Evolutionary conservation across 2,797 vertebrate genomes (phyloP).

Genomic region (Chiloscyllium punctatum): DNA sequence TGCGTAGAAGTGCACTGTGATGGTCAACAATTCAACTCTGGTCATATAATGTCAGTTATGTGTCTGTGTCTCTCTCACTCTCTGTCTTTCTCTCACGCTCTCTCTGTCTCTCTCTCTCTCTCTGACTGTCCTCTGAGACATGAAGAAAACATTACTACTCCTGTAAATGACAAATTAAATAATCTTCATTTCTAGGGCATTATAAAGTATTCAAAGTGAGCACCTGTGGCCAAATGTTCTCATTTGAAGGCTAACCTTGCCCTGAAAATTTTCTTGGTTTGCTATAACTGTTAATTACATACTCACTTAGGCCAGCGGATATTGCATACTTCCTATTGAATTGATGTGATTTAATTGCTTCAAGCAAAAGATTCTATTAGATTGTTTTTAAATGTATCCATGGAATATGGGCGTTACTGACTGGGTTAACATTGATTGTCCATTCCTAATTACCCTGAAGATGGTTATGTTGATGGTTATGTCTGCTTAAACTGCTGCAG

Average conservation of each 20-base stretch:
- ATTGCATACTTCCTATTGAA: neutral
- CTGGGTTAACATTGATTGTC: too few species aligned
- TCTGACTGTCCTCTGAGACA: neutral
- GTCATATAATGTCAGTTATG: neutral
- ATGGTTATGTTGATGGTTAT: too few species aligned
- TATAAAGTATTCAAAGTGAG: neutral
- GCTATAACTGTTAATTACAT: neutral
- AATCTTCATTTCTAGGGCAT: neutral
- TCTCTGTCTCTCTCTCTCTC: too few species aligned
- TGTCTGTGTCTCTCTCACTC: too few species aligned
- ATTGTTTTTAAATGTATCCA: too few species aligned
- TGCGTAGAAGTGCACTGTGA: neutral
- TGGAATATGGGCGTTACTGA: too few species aligned
- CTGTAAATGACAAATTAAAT: neutral
- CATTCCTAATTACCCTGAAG: too few species aligned
- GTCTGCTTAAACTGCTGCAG: too few species aligned
- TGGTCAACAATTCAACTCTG: neutral
- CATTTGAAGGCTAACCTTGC: neutral
- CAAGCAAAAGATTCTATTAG: neutral
- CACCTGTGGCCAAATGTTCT: neutral
- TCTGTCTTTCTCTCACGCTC: too few species aligned
- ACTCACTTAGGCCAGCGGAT: neutral
- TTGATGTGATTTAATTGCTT: neutral
- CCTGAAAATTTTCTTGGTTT: neutral
- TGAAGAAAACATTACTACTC: neutral